These are phyloP conservation scores for silkworm (Bombyx mori) DNA, from an alignment of 1,140 invertebrate genomes.

Conservation along the genomic window DNA sequence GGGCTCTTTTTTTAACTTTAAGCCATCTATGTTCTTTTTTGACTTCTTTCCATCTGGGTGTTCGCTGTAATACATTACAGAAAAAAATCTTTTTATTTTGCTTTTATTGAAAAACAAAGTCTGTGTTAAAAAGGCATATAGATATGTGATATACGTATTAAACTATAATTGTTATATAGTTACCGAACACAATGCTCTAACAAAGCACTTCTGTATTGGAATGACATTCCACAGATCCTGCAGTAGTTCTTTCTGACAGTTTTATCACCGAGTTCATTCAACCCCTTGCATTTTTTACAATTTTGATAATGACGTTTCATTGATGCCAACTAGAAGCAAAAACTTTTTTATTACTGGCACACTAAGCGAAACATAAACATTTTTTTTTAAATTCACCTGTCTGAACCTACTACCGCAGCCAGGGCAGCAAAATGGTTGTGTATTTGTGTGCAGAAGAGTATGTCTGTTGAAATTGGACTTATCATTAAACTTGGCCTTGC, in stretches of 20 bases:
- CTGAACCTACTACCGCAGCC: slow-evolving; percentile 42
- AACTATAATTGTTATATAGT: slow-evolving; percentile 6
- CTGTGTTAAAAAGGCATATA: background rate
- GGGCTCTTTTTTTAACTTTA: too few relatives aligned
- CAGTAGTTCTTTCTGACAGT: slow-evolving; percentile 41
- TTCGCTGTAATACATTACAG: background rate
- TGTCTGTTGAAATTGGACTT: slow-evolving; percentile 53
- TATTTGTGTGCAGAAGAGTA: slow-evolving; percentile 34
- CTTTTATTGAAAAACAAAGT: background rate
- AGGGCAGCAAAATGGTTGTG: slow-evolving; percentile 41
- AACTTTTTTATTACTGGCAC: background rate
- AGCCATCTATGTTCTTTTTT: too few relatives aligned
- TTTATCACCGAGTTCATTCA: slow-evolving; percentile 20
- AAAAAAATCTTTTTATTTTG: background rate
- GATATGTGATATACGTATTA: slow-evolving; percentile 2
- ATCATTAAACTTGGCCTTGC: slow-evolving; percentile 36
- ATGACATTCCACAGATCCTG: slow-evolving; percentile 40
- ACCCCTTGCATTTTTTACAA: slow-evolving; percentile 25
- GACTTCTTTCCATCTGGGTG: background rate
- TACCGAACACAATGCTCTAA: slow-evolving; percentile 55
- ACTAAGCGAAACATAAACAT: too few relatives aligned
- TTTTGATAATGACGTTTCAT: slow-evolving; percentile 41
- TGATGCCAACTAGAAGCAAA: slow-evolving; percentile 38
- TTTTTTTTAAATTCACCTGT: slow-evolving; percentile 29
- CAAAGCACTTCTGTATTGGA: slow-evolving; percentile 50